Percentiles rank a stretch among this genome's conserved stretches.
phyloP scores from a whole-genome alignment of 2,888 invertebrate species.

The Ceraclea dissimilis region DNA sequence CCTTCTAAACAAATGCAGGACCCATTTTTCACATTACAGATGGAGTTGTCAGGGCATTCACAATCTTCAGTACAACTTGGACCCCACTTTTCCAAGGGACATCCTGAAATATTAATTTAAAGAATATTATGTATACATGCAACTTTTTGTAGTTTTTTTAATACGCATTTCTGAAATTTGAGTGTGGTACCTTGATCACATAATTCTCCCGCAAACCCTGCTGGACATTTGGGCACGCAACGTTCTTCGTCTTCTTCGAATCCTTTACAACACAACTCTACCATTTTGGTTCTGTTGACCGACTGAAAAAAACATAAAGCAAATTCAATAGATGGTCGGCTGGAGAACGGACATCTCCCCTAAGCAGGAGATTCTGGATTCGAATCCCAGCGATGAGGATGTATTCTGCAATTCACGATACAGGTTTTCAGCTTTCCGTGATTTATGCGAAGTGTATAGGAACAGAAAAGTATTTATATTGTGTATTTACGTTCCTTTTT shows the following conservation, averaged over 20 bases:
- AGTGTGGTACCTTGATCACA: conserved; percentile 50
- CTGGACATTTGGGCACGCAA: conserved; percentile 55
- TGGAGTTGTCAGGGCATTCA: conserved; percentile 51
- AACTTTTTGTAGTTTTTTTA: neutral
- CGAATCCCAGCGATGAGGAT: too few species aligned
- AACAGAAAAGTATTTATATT: too few species aligned
- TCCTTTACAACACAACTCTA: conserved; percentile 70
- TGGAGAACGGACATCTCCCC: neutral
- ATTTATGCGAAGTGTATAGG: too few species aligned
- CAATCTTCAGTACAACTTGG: conserved; percentile 62
- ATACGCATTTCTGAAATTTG: too few species aligned
- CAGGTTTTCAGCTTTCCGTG: too few species aligned
- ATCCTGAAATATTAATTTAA: conserved; percentile 43
- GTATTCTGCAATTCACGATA: too few species aligned
- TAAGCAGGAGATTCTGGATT: neutral
- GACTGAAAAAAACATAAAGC: conserved; percentile 45
- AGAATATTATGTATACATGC: neutral
- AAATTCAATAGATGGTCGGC: neutral
- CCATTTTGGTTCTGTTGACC: conserved; percentile 55
- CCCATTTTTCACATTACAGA: conserved; percentile 59
- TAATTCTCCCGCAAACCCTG: conserved; percentile 53
- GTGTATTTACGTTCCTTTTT: too few species aligned
- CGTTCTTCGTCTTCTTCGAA: conserved; percentile 57
- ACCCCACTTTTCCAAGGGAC: conserved; percentile 66
- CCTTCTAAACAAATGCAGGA: conserved; percentile 59